A percentile compares a stretch with the other conserved stretches of the same genome.
phyloP scores from a whole-genome alignment of 2,113 vertebrate genomes.

The Scatophagus argus region DNA sequence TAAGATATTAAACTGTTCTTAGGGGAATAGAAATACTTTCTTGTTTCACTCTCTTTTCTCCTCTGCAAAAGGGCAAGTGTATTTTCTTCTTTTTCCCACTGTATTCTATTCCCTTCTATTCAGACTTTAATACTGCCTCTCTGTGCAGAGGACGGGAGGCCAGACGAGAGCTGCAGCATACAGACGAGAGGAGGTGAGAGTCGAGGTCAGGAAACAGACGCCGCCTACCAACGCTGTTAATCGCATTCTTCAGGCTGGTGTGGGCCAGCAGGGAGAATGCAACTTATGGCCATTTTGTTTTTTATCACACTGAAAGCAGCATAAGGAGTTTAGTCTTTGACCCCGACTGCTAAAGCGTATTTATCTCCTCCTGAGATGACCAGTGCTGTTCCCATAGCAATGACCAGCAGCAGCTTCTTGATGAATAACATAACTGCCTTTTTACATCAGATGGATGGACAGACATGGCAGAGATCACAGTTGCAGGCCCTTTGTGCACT shows the following conservation, averaged over 20 bases:
- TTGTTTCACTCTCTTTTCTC: too few species aligned
- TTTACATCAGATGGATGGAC: too few species aligned
- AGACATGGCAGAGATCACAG: not conserved
- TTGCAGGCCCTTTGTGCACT: not conserved
- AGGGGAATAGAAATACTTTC: not conserved
- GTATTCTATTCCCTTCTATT: slow-evolving; percentile 1
- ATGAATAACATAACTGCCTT: not conserved
- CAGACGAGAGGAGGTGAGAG: slow-evolving; percentile 48
- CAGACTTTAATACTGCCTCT: not conserved
- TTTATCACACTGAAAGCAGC: slow-evolving; percentile 15
- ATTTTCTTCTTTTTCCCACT: not conserved
- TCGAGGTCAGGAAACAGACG: slow-evolving; percentile 59
- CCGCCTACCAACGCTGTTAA: slow-evolving; percentile 35
- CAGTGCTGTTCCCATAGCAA: not conserved
- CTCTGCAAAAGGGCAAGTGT: not conserved
- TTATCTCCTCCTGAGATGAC: slow-evolving; percentile 4
- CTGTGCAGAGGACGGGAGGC: slow-evolving; percentile 30
- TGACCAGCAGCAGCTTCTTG: not conserved
- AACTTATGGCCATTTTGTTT: not conserved
- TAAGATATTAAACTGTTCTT: not conserved
- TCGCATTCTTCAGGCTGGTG: slow-evolving; percentile 37
- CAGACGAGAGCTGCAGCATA: slow-evolving; percentile 46
- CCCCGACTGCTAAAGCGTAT: slow-evolving; percentile 9
- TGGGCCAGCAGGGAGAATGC: slow-evolving; percentile 6
- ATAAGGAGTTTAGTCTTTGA: slow-evolving; percentile 48